phyloP scores from a whole-genome alignment of 2,797 vertebrate genomes.

The Brotula barbata region DNA sequence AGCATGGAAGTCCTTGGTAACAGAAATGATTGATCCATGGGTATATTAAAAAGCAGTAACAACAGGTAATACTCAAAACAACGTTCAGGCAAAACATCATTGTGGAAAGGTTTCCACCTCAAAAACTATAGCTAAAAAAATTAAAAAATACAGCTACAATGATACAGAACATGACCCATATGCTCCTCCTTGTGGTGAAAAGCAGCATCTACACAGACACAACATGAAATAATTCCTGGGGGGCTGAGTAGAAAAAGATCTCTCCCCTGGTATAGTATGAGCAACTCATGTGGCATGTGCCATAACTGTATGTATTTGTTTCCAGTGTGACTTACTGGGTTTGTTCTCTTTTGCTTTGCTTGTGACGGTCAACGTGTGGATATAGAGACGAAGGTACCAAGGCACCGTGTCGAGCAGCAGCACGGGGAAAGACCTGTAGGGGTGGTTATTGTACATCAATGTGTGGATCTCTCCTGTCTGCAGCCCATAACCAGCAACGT shows the following conservation, averaged over 20 bases:
- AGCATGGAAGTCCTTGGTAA: too few relatives aligned
- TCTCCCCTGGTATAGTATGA: neutral
- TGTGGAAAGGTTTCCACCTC: neutral
- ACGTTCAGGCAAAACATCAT: neutral
- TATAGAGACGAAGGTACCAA: conserved; percentile 95
- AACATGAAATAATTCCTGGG: neutral
- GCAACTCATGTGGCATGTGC: neutral
- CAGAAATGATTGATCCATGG: too few relatives aligned
- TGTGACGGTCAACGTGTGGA: conserved; percentile 92
- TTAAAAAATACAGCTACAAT: neutral
- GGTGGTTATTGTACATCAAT: conserved; percentile 91
- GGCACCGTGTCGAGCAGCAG: conserved; percentile 92
- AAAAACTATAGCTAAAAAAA: neutral
- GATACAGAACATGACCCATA: conserved; percentile 22
- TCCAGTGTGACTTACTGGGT: conserved; percentile 84
- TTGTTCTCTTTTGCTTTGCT: conserved; percentile 93
- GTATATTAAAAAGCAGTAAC: too few relatives aligned
- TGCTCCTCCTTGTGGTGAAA: conserved; percentile 56
- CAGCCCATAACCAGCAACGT: conserved; percentile 93
- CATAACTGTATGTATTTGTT: neutral
- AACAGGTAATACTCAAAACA: too few relatives aligned
- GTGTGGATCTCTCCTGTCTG: conserved; percentile 94
- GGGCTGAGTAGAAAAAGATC: neutral
- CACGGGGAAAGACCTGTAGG: conserved; percentile 90
- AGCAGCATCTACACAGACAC: conserved; percentile 13